Conservation (phyloP, 2,113 vertebrate species). For the Myocastor coypus region DNA sequence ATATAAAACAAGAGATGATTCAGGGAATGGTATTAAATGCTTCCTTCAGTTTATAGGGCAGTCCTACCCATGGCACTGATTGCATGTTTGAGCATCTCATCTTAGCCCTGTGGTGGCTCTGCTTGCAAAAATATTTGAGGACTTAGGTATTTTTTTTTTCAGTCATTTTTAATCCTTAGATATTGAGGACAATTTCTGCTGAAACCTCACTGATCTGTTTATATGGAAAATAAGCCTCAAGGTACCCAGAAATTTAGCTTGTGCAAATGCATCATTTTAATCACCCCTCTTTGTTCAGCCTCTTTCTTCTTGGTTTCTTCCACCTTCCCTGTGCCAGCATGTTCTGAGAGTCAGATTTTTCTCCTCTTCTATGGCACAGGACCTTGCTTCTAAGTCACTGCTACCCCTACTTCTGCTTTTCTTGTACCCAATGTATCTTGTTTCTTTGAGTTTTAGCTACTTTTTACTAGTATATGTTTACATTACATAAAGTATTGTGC, state of each 20-base stretch:
- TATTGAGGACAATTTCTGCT: not conserved
- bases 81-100: not conserved
- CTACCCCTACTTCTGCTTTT: not conserved
- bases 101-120: not conserved
- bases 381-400: not conserved
- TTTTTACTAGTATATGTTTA: not conserved
- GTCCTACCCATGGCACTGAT: too few relatives aligned
- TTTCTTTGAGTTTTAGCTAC: not conserved
- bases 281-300: not conserved
- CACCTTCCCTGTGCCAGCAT: fast-evolving
- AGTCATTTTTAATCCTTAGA: not conserved
- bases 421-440: not conserved
- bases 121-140: not conserved
- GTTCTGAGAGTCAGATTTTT: not conserved
- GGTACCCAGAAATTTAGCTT: not conserved
- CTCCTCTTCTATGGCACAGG: not conserved
- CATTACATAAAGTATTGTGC: not conserved
- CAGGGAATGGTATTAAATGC: not conserved
- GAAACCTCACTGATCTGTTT: not conserved
- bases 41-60: not conserved
- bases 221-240: not conserved
- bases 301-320: not conserved
- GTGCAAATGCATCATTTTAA: not conserved
- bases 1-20: not conserved
- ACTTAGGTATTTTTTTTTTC: not conserved